These are phyloP conservation scores for Cuniculus paca DNA, from an alignment of 2,797 vertebrate species.

Conservation along the genomic window DNA sequence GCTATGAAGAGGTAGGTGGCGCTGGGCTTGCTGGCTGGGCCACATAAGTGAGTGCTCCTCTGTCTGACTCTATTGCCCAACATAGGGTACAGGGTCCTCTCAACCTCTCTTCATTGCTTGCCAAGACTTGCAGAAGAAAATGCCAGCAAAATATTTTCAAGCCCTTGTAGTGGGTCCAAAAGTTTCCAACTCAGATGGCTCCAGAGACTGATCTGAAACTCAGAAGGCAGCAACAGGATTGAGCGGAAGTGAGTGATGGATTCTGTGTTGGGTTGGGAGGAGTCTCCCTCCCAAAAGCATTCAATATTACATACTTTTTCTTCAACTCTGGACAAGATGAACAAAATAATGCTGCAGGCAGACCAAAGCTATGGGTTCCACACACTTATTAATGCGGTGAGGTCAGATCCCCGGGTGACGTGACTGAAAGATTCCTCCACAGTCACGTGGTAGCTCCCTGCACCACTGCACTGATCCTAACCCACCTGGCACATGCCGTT, in stretches of 20 bases:
- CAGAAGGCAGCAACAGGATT: not conserved
- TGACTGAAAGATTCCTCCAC: not conserved
- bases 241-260: not conserved
- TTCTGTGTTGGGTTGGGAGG: not conserved
- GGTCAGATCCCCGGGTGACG: not conserved
- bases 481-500: too few relatives aligned
- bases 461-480: not conserved
- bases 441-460: not conserved
- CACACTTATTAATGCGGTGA: not conserved
- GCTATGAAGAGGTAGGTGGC: constrained; percentile 92
- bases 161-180: not conserved
- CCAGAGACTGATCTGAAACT: not conserved
- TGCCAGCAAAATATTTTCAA: not conserved
- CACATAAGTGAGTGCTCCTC: not conserved
- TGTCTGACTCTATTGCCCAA: not conserved
- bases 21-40: not conserved
- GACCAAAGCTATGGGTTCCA: not conserved
- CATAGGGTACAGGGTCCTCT: fast-evolving
- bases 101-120: fast-evolving
- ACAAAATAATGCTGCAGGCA: not conserved
- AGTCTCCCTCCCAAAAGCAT: not conserved
- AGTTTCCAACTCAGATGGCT: not conserved
- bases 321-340: not conserved
- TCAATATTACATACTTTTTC: not conserved
- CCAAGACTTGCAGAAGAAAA: not conserved